Conservation (phyloP, 1,140 invertebrate species). For the Periplaneta americana region DNA sequence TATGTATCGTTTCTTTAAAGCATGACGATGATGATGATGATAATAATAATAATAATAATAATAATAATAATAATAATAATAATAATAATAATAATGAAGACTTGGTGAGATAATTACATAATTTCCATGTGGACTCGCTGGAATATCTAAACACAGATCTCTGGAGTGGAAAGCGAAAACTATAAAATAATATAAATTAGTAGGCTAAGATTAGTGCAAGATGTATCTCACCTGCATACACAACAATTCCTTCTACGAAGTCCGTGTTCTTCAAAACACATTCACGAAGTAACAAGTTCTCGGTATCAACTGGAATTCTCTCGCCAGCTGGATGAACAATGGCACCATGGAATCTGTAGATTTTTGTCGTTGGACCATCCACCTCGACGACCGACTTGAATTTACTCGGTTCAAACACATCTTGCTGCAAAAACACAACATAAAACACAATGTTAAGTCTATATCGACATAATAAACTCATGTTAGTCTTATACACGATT, state of each 20-base stretch:
- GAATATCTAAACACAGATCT: not conserved
- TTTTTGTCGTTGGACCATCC: conserved; percentile 90
- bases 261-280: conserved; percentile 92
- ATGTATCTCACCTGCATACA: conserved; percentile 80
- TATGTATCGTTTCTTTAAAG: no score
- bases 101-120: no score
- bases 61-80: no score
- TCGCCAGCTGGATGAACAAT: conserved; percentile 75
- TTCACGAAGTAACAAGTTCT: conserved; percentile 90
- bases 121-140: no score
- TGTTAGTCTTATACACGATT: no score
- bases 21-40: no score
- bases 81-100: no score
- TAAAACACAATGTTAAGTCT: no score
- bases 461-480: no score
- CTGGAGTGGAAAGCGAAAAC: not conserved
- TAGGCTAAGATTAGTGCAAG: no score
- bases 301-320: conserved; percentile 80
- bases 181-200: no score
- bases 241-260: conserved; percentile 92
- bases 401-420: conserved; percentile 69
- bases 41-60: no score
- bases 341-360: conserved; percentile 90
- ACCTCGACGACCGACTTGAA: conserved; percentile 84
- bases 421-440: conserved; percentile 48